Conservation (phyloP, 2,797 vertebrate species). For the Aldrovandia affinis region DNA sequence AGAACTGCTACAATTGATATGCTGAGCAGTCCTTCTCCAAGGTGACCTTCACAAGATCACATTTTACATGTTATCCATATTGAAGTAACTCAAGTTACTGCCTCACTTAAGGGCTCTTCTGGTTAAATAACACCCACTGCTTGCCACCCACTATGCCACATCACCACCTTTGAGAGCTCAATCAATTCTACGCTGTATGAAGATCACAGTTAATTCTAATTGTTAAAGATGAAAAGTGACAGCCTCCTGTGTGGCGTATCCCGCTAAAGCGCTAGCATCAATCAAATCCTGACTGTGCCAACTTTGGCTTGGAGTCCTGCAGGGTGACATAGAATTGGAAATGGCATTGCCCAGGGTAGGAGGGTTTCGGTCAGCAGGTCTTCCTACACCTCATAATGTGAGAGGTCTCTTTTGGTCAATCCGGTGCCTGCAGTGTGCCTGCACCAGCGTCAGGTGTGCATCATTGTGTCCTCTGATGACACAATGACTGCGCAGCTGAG, state of each 20-base stretch:
- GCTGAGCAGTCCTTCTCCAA: neutral
- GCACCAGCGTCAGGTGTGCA: too few relatives aligned
- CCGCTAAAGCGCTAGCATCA: neutral
- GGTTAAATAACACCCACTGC: neutral
- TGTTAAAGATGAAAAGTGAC: neutral
- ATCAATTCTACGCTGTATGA: neutral
- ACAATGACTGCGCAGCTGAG: neutral
- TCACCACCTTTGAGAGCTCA: neutral
- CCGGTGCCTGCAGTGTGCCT: neutral
- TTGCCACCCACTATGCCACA: neutral
- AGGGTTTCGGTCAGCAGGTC: neutral
- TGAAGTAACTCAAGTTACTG: neutral
- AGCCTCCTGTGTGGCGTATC: neutral
- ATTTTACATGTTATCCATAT: neutral
- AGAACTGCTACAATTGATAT: neutral
- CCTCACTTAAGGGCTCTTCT: neutral
- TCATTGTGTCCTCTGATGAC: neutral
- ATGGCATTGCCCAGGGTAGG: neutral
- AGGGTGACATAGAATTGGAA: neutral
- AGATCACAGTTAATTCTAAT: neutral
- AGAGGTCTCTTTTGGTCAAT: neutral
- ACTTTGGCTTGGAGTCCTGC: too few relatives aligned
- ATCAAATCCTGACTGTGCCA: neutral
- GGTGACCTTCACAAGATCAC: neutral
- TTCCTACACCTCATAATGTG: neutral